Evolutionary conservation across 2,113 vertebrate species (phyloP).

Genomic region (Isurus oxyrinchus): DNA sequence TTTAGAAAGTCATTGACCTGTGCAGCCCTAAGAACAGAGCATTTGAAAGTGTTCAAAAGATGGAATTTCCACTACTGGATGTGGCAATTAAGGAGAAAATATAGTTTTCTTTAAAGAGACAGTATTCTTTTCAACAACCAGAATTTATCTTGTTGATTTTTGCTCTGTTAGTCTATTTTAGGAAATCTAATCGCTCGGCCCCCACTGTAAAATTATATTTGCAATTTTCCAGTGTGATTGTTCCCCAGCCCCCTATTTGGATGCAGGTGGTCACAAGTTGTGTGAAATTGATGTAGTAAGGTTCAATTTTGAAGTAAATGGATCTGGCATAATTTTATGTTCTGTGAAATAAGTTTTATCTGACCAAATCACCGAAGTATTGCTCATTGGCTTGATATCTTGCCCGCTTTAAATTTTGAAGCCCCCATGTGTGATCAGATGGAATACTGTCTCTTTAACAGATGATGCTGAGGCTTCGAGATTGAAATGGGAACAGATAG

Average conservation of each 20-base stretch:
- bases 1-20: not conserved
- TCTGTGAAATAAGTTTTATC: not conserved
- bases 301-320: not conserved
- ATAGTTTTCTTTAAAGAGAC: slow-evolving; percentile 5
- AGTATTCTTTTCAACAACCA: not conserved
- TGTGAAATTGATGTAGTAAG: not conserved
- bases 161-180: not conserved
- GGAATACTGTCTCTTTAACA: not conserved
- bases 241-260: not conserved
- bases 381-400: not conserved
- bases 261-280: not conserved
- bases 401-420: not conserved
- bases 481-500: not conserved
- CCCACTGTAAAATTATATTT: not conserved
- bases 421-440: not conserved
- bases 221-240: not conserved
- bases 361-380: not conserved
- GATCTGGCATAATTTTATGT: not conserved
- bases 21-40: not conserved
- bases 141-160: not conserved
- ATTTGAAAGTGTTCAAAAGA: not conserved
- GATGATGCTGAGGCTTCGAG: not conserved
- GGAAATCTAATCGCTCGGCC: not conserved
- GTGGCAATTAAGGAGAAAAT: not conserved
- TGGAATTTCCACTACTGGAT: not conserved